These are phyloP conservation scores for Archips xylosteana DNA, from an alignment of 2,888 invertebrate species.

Conservation along the genomic window DNA sequence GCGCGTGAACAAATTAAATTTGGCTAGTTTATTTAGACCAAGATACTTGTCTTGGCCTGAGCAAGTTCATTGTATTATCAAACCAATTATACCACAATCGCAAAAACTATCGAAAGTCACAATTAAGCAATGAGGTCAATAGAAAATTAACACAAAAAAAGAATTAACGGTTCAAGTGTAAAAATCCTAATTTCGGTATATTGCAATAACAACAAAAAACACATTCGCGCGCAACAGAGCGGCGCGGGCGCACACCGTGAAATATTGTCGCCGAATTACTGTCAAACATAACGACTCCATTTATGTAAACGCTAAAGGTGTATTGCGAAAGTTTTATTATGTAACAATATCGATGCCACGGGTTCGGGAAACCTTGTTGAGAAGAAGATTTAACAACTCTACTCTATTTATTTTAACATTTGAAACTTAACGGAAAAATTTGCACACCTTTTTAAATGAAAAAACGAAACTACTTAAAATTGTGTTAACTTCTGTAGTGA, in stretches of 20 bases:
- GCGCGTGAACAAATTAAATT: conserved; percentile 2
- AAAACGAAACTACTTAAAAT: too few relatives aligned
- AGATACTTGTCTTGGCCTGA: too few relatives aligned
- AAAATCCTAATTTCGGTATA: conserved; percentile 57
- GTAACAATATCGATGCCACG: conserved; percentile 5
- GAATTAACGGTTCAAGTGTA: conserved; percentile 62
- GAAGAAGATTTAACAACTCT: too few relatives aligned
- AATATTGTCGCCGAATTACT: conserved; percentile 38
- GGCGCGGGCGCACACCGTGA: conserved; percentile 48
- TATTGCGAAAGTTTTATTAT: conserved; percentile 6
- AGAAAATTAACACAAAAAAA: conserved; percentile 54
- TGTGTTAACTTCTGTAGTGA: too few relatives aligned
- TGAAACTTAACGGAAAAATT: too few relatives aligned
- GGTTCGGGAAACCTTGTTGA: too few relatives aligned
- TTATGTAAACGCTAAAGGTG: conserved; percentile 40
- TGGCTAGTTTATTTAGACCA: neutral
- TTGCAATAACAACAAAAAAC: conserved; percentile 49
- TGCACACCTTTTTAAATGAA: too few relatives aligned
- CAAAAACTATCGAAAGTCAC: conserved; percentile 52
- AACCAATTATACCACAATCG: conserved; percentile 34
- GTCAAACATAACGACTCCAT: conserved; percentile 41
- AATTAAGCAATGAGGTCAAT: conserved; percentile 65
- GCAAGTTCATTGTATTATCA: conserved; percentile 34
- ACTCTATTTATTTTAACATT: too few relatives aligned
- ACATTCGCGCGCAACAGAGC: conserved; percentile 42